Percentiles rank a stretch among this genome's conserved stretches.
These are phyloP conservation scores for Campylomormyrus tamandua DNA, from an alignment of 2,113 vertebrate genomes.

Conservation along the genomic window DNA sequence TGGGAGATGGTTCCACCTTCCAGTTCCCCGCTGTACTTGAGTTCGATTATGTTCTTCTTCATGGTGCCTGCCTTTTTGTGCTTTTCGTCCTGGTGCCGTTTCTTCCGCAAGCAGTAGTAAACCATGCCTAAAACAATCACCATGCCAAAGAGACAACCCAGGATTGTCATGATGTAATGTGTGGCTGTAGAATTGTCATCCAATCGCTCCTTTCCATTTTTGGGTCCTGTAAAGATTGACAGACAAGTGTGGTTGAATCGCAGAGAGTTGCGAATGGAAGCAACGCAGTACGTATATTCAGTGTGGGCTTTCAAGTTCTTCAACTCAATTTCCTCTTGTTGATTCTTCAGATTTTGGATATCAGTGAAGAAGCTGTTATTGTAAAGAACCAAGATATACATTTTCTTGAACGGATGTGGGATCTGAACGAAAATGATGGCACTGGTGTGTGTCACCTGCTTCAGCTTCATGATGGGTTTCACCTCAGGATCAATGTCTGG, in stretches of 20 bases:
- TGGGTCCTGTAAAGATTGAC: slow-evolving; percentile 74
- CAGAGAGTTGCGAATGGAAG: slow-evolving; percentile 80
- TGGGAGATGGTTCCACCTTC: slow-evolving; percentile 76
- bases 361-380: slow-evolving; percentile 84
- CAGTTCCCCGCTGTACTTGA: slow-evolving; percentile 83
- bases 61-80: slow-evolving; percentile 77
- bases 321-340: slow-evolving; percentile 80
- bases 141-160: slow-evolving; percentile 94
- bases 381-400: slow-evolving; percentile 92
- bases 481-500: slow-evolving; percentile 60
- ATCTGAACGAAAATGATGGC: slow-evolving; percentile 82
- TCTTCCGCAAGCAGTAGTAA: slow-evolving; percentile 82
- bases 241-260: slow-evolving; percentile 93
- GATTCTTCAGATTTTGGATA: slow-evolving; percentile 74
- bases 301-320: slow-evolving; percentile 77
- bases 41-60: slow-evolving; percentile 86
- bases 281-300: slow-evolving; percentile 95
- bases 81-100: slow-evolving; percentile 74
- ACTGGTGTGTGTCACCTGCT: slow-evolving; percentile 75
- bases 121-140: slow-evolving; percentile 81
- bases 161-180: slow-evolving; percentile 90
- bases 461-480: slow-evolving; percentile 73
- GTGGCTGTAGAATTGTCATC: slow-evolving; percentile 80
- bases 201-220: slow-evolving; percentile 43
- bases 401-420: slow-evolving; percentile 82